Evolutionary conservation across 2,113 vertebrate genomes (phyloP), one percentile per base, ranked within the genome.

Genomic region (Jacana jacana): DNA sequence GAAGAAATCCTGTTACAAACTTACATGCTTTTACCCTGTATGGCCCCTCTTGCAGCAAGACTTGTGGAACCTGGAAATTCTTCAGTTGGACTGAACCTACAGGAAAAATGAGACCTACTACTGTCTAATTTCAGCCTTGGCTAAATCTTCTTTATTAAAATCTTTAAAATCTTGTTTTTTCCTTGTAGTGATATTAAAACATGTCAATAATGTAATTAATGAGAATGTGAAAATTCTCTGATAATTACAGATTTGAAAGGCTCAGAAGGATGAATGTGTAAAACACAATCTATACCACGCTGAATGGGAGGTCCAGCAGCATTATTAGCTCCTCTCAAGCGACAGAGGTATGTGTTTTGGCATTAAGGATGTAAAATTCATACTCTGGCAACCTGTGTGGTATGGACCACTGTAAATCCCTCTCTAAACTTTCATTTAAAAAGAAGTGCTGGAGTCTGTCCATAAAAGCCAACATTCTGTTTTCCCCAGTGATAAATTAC

Each of bases 311-410:
- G 44, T 69, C 37, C 86, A 72, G 49, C 7, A 15, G 35, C 54
- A 40, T 23, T 42, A 2, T 19, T 72, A 7, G 72, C 75, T 82
- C 66, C 54, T 86, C n/a, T 76, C 3, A 4, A 79, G 77, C 27
- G 52, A 60, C 4, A 10, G 44, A 86, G 4, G 31, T 81, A 55
- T 44, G 49, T 46, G 24, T 76, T 94, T 84, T 49, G 81, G 28
- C 33, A 46, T 81, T 49, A 69, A 89, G 48, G 40, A 87, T 2
- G 19, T 63, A 51, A 78, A 52, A 93, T 87, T 85, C 92, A 82
- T 80, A 72, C 54, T 72, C 86, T 87, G 66, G n/a, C 86, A 81
- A 76, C 77, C 78, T 93, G 91, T 95, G 91, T 96, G 93, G 85
- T 66, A 90, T 1, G 5, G 28, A 69, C 52, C 86, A 91, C 88